Evolutionary conservation across 2,113 vertebrate genomes (phyloP), one percentile per base, ranked within the genome.

Genomic region (Steatornis caripensis): DNA sequence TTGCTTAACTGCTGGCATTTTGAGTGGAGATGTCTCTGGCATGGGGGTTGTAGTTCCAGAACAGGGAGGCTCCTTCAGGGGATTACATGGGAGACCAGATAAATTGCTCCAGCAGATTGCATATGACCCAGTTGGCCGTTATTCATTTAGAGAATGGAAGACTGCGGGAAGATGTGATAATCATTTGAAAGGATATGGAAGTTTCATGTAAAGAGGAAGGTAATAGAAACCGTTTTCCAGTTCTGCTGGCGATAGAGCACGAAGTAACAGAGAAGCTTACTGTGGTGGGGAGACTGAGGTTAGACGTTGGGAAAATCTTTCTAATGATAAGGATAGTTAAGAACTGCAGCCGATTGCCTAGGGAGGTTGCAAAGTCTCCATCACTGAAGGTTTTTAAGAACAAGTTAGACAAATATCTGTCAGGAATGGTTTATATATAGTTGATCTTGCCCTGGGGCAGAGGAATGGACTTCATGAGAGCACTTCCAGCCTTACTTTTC

Each of bases 371-470:
- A 85, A 64, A 97, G 87, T 82, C 94, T 91, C 87, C 4, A 4
- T 84, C 91, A 89, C 89, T 87, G 93, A 89, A 93, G 81, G 65
- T 89, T 96, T 96, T 96, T 85, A 87, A 96, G 91, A 96, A 61
- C 94, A 89, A 95, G 93, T 94, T 95, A 93, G 93, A 93, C 91
- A 96, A 97, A 94, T 96, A 94, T 64, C 84, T 96, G 96, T 97
- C 95, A 96, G 93, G 65, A 96, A 48, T 85, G 78, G 81, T 97
- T 97, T 95, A 93, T 91, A 74, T 94, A 45, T n/a, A 57, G 91
- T 13, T 94, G 94, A 45, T 94, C 89, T 94, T 94, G 93, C 87
- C 91, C 87, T 79, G 69, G 29, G 81, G 95, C 95, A 82, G 41
- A 34, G 74, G 89, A 91, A 94, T 53, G 87, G 95, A 96, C 95